Base-by-base conservation (phyloP, 2,888 invertebrate species). In the Blastobasis lacticolella region DNA sequence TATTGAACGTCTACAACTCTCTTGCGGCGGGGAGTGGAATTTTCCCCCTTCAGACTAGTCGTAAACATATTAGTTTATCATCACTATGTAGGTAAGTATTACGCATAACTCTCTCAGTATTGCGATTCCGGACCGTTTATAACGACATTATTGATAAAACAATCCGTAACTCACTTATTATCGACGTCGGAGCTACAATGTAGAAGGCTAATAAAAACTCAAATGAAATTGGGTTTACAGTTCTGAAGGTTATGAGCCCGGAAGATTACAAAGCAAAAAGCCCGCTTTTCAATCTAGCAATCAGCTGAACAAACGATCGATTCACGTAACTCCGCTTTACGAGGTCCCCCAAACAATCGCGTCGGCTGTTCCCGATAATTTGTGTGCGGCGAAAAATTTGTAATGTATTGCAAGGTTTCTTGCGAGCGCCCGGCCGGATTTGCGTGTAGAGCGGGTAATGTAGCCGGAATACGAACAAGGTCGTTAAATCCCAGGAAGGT, bases 231-330 rank as follows among this genome's bases (percentile, higher is more conserved):
- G 10, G 40, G 48, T 23, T 23, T 23, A 23, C 37, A 37, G 43
- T 37, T 42, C 23, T 8, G 37, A 49, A 36, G 43, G 46, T 49
- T 42, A 50, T 50, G 46, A 50, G 50, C 45, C 49, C 63, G 57
- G 57, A 64, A 71, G 71, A 78, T 76, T 72, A 75, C 69, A 72
- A 65, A 74, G 71, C 68, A 70, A 73, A 78, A 73, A 75, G 60
- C 63, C 65, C 64, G 67, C 69, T 76, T 75, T 79, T 77, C 75
- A 76, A 81, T 78, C 73, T 75, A 74, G 72, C 77, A 80, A 78
- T 82, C 81, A 80, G 76, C 66, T 75, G 73, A 75, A 76, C 76
- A 79, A 81, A 80, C 78, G 75, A 81, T 79, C 76, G 76, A 78
- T 80, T 77, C 73, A 72, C 73, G 72, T 78, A 76, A 78, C 79